A percentile compares a stretch with the other conserved stretches of the same genome.
These are phyloP conservation scores for Litoditis marina DNA, from an alignment of 2,888 invertebrate genomes.

Conservation along the genomic window DNA sequence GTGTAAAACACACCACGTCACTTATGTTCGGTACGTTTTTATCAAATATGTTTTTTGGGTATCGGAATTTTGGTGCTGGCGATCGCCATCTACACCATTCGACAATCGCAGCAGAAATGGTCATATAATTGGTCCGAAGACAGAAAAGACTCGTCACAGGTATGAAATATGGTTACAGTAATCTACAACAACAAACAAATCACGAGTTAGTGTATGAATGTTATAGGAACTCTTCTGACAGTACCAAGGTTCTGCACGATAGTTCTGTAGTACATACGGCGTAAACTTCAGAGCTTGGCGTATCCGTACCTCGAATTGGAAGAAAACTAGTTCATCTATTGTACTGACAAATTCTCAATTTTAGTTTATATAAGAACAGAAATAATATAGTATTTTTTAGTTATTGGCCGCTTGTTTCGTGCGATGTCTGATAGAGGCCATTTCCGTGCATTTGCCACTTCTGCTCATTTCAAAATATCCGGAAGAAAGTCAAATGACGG, in stretches of 20 bases:
- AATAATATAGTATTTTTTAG: slow-evolving; percentile 6
- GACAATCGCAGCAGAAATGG: slow-evolving; percentile 37
- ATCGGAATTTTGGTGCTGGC: slow-evolving; percentile 19
- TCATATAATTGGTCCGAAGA: slow-evolving; percentile 46
- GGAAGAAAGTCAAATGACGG: slow-evolving; percentile 23
- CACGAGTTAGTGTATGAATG: too few species aligned
- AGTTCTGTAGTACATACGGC: too few species aligned
- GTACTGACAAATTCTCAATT: too few species aligned
- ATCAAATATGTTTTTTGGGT: slow-evolving; percentile 15
- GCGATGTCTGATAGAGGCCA: slow-evolving; percentile 31
- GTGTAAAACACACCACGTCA: too few species aligned
- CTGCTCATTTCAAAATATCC: slow-evolving; percentile 25
- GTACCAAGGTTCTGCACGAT: too few species aligned
- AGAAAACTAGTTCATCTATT: too few species aligned
- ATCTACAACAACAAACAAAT: background rate
- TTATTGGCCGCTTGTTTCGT: slow-evolving; percentile 27
- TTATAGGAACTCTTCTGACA: too few species aligned
- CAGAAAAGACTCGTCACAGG: slow-evolving; percentile 24
- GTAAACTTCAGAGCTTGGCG: too few species aligned
- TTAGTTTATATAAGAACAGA: background rate
- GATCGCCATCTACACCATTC: slow-evolving; percentile 27
- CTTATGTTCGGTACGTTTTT: too few species aligned
- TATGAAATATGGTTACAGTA: background rate
- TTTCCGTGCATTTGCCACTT: slow-evolving; percentile 38
- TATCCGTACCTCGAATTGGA: too few species aligned